Evolutionary conservation across 2,797 vertebrate genomes (phyloP), one percentile per base, ranked within the genome.

Genomic region (Aulostomus chinensis): DNA sequence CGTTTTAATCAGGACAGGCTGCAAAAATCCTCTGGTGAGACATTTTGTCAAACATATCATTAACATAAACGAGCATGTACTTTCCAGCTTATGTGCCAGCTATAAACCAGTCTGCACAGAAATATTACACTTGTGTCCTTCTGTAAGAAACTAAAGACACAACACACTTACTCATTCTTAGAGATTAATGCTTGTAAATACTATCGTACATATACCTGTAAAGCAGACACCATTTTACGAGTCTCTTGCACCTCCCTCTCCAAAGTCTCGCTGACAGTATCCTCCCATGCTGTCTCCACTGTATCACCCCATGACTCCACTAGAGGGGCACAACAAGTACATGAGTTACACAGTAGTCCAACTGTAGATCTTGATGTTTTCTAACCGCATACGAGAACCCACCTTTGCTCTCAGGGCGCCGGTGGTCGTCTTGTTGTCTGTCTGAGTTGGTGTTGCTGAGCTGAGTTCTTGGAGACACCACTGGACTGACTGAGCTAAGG

Each of bases 201-300:
- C 2, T 16, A 4, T 7, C 11, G 4, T 22, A 8, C 1, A 3
- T 13, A 10, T 87, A 98, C 97, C 94, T 99, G 97, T 68, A 99
- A 78, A 54, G 94, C 91, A 2, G 95, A 97, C 76, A 99, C 95
- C 95, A 99, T 98, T 85, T 92, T 94, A 56, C 96, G 93, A 0
- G 97, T 93, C 77, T 99, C 97, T 63, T 96, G 92, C 90, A 99
- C 95, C 53, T 99, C 97, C 76, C 88, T 94, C 63, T 97, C 96
- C 78, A 99, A 83, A 65, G 92, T 86, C 24, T 96, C 94, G 81
- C 92, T 68, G 38, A 98, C 81, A 59, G 93, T 92, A 32, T 95
- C 93, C 51, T 96, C 96, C 96, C 94, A 95, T 3, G 84, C 70
- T 9, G 39, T 41, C 33, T 75, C 75, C 12, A 3, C 55, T 13